phyloP scores from a whole-genome alignment of 2,888 invertebrate genomes.

The Habroteleia sp. region DNA sequence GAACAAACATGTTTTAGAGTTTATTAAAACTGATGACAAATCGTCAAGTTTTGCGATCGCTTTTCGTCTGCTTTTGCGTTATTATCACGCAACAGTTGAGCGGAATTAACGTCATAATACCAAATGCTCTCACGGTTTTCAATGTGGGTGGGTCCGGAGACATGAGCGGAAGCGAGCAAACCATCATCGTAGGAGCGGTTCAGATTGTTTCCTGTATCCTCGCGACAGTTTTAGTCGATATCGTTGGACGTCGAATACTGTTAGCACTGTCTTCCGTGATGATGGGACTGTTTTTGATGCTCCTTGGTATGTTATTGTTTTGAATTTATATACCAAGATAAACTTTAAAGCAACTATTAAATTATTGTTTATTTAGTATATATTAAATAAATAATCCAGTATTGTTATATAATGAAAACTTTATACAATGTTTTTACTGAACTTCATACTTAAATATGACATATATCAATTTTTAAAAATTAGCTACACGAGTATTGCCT shows the following conservation, averaged over 20 bases:
- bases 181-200: constrained; percentile 71
- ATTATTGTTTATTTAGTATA: no score
- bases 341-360: no score
- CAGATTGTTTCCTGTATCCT: constrained; percentile 72
- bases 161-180: constrained; percentile 69
- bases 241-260: constrained; percentile 72
- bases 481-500: no score
- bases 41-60: constrained; percentile 64
- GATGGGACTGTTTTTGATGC: constrained; percentile 71
- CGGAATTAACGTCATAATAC: constrained; percentile 72
- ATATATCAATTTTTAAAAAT: no score
- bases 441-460: no score
- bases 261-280: constrained; percentile 70
- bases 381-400: no score
- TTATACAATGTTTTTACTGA: no score
- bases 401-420: no score
- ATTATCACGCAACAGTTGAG: constrained; percentile 72
- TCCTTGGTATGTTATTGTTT: constrained; percentile 70
- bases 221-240: constrained; percentile 67
- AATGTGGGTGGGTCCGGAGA: constrained; percentile 71
- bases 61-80: constrained; percentile 68
- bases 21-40: constrained; percentile 66
- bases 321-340: constrained; percentile 22
- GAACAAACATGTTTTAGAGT: constrained; percentile 30
- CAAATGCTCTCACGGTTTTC: constrained; percentile 72